Evolutionary conservation across 2,888 invertebrate genomes (phyloP).

Genomic region (Germaria angustata): DNA sequence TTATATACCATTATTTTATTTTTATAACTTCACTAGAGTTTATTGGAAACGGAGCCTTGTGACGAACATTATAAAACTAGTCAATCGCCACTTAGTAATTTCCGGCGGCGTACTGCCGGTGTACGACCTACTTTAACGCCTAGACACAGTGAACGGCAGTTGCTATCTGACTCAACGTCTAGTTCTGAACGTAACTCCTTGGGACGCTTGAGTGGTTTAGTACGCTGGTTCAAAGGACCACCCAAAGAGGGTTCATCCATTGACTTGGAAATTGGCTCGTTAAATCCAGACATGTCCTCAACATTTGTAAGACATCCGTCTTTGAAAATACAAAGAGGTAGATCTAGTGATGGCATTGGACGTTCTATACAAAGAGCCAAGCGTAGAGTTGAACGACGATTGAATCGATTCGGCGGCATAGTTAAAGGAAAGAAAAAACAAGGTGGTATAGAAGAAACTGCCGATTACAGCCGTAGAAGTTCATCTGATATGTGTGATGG

Average conservation of each 20-base stretch:
- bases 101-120: slow-evolving; percentile 83
- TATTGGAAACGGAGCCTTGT: slow-evolving; percentile 88
- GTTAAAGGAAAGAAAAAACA: slow-evolving; percentile 93
- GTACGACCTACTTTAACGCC: slow-evolving; percentile 86
- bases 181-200: slow-evolving; percentile 80
- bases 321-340: slow-evolving; percentile 79
- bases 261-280: slow-evolving; percentile 82
- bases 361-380: slow-evolving; percentile 89
- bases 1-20: background rate
- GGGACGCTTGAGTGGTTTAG: slow-evolving; percentile 86
- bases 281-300: slow-evolving; percentile 82
- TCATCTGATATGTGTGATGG: slow-evolving; percentile 90
- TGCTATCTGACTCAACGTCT: slow-evolving; percentile 82
- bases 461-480: slow-evolving; percentile 89
- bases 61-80: slow-evolving; percentile 87
- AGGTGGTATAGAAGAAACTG: slow-evolving; percentile 92
- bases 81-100: slow-evolving; percentile 89
- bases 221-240: slow-evolving; percentile 84
- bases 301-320: slow-evolving; percentile 82
- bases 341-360: slow-evolving; percentile 81
- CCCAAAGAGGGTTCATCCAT: slow-evolving; percentile 81
- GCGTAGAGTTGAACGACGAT: slow-evolving; percentile 92
- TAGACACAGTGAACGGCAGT: slow-evolving; percentile 89
- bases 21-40: slow-evolving; percentile 82
- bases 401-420: slow-evolving; percentile 90